Evolutionary conservation across 2,113 vertebrate genomes (phyloP).

Genomic region (Anser brachyrhynchus): DNA sequence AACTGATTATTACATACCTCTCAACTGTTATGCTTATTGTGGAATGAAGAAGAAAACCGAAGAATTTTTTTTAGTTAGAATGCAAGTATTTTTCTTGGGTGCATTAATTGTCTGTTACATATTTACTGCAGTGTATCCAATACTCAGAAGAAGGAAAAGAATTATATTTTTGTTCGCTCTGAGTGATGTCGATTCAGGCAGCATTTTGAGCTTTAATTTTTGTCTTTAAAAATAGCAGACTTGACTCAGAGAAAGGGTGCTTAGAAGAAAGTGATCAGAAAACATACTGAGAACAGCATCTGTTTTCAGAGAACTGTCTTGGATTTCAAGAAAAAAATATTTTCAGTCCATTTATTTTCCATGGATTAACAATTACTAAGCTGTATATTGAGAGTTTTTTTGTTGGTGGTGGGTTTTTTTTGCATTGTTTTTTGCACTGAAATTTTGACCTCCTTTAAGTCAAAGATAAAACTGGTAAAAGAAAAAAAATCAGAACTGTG

Average conservation of each 20-base stretch:
- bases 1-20: neutral
- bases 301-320: neutral
- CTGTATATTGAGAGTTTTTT: neutral
- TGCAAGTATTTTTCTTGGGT: neutral
- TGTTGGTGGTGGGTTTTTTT: too few relatives aligned
- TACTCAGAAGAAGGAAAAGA: neutral
- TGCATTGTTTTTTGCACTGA: neutral
- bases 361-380: neutral
- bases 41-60: neutral
- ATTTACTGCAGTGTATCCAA: neutral
- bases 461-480: neutral
- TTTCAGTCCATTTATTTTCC: neutral
- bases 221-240: neutral
- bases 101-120: neutral
- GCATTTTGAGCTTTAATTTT: neutral
- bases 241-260: neutral
- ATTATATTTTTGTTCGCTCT: neutral
- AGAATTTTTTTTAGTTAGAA: neutral
- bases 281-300: neutral
- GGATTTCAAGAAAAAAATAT: neutral
- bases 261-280: neutral
- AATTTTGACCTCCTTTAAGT: neutral
- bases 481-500: neutral
- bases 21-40: fast-evolving
- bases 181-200: neutral